phyloP scores from a whole-genome alignment of 2,113 vertebrate species.

The Dasyprocta punctata region DNA sequence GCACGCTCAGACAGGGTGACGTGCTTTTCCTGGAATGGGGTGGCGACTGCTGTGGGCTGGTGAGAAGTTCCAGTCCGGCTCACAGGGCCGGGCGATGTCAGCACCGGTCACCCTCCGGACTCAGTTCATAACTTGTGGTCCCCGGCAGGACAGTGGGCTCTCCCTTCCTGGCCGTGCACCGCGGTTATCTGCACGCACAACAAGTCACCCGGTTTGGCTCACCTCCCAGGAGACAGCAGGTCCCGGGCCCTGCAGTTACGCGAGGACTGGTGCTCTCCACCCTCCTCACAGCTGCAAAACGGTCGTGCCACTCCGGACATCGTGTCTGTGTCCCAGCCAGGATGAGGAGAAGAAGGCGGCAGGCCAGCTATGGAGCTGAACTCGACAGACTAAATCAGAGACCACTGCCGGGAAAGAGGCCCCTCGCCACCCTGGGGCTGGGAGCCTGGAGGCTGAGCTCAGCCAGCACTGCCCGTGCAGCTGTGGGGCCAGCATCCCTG shows the following conservation, averaged over 20 bases:
- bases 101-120: background rate
- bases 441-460: background rate
- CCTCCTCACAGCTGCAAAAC: background rate
- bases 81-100: background rate
- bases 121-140: background rate
- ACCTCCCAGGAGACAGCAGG: background rate
- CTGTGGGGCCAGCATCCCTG: too few relatives aligned
- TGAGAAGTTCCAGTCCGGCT: background rate
- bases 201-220: background rate
- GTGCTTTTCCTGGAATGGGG: background rate
- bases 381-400: background rate
- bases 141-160: background rate
- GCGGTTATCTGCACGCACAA: accelerated
- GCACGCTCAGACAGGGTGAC: too few relatives aligned
- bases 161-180: accelerated
- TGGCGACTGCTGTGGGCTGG: too few relatives aligned
- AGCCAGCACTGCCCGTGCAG: background rate
- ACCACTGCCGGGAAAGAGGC: background rate
- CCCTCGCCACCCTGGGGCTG: background rate
- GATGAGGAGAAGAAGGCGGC: background rate
- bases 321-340: background rate
- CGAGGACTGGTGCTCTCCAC: background rate
- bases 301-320: background rate
- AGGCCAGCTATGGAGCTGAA: background rate
- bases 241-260: background rate